Base-by-base conservation (phyloP, 1,140 invertebrate species). In the Sinonovacula constricta region DNA sequence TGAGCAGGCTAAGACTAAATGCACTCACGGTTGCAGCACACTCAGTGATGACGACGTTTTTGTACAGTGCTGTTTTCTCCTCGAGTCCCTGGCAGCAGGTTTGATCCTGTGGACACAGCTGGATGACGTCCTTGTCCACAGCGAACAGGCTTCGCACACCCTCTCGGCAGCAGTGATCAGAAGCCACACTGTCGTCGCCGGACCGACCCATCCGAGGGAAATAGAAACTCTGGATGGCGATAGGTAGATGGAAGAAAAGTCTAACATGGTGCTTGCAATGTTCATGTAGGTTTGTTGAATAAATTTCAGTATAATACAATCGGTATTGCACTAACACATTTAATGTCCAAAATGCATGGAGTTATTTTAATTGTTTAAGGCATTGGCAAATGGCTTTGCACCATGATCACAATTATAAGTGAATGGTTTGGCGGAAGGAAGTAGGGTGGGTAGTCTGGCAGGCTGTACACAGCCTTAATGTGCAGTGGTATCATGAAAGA, bases 131-230 rank as follows among this genome's bases (percentile, higher is more conserved):
- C 31, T 62, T 62, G 18, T 39, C 69, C 3, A 57, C 36, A 24
- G 26, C 62, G 22, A 33, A 45, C 2, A 72, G 56, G n/a, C 34
- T 36, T 33, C 57, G 54, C 5, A 72, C 69, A 28, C 69, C 69
- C 14, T 57, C 68, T 60, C 3, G 33, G 22, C 69, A 72, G 22
- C 69, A 72, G 39, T 60, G 62, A n/a, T 22, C n/a, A 2, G 63
- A 51, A 1, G 33, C 36, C 7, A 15, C n/a, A 30, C 39, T 34
- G n/a, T 60, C 59, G 4, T 62, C 69, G 22, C 69, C 69, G 45
- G 69, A 72, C 3, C 69, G 56, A 3, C 69, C 69, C 56, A 72
- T 57, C 22, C 69, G 69, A 15, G 69, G 69, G 24, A 72, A 72
- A 30, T 72, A 72, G 30, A 72, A 72, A 51, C 69, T 72, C 69